Evolutionary conservation across 2,888 invertebrate genomes (phyloP), one percentile per base, ranked within the genome.

Genomic region (Microplitis deprimator): DNA sequence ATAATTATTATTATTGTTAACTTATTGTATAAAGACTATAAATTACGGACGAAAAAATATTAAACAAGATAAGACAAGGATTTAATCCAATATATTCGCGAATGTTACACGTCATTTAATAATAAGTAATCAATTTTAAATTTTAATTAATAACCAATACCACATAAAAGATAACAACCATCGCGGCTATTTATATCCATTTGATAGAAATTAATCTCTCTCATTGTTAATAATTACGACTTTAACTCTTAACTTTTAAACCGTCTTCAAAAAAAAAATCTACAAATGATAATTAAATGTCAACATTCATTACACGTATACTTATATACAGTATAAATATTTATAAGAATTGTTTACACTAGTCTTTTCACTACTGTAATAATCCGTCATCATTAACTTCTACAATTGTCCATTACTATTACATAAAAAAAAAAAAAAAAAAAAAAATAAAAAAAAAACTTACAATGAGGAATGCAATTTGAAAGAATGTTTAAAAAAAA

Each of bases 401-500:
- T 72, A 68, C 73, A 77, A 77, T 71, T 81, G 77, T 80, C 73
- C 75, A 78, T 76, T 78, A 50, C 50, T 62, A 78, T 67, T 61
- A 60, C 40, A 50, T 41, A 71, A 62, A 67, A 69, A 73, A 38
- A 64, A 20, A 64, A 20, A 67, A 68, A 73, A 38, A 64, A 16
- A 40, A 20, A 68, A 39, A 50, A 40, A 38, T 39, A 39, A 71
- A 62, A 67, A 69, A 73, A 38, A 64, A 20, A 50, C 8, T 5
- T 50, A 50, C 50, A 50, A 50, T 50, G 13, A 50, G 50, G 50
- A 50, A 50, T 50, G 50, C 13, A 50, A 50, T 50, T 50, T 50
- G 8, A 50, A 50, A 50, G 13, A 50, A 50, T 50, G 50, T 41
- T 2, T 16, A 40, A 38, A 13, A 41, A 41, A 1, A 1, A 29